Percentiles rank a stretch among this genome's conserved stretches.
Evolutionary conservation across 2,888 invertebrate species (phyloP).

Genomic region (Leptopilina drosophilae): DNA sequence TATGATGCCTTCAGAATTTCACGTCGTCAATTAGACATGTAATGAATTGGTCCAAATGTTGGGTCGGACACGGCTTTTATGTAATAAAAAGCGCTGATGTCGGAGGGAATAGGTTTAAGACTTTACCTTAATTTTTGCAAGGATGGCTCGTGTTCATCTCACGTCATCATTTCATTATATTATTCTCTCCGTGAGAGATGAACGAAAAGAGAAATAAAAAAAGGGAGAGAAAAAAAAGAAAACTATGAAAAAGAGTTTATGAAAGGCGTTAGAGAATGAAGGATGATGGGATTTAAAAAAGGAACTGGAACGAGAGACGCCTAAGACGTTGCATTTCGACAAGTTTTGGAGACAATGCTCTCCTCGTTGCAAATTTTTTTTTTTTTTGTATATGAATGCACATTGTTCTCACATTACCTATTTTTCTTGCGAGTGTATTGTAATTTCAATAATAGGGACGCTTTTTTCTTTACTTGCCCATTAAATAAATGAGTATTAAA

Average conservation of each 20-base stretch:
- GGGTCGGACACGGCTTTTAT: conserved; percentile 4
- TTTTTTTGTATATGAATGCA: conserved; percentile 8
- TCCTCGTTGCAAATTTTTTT: conserved; percentile 16
- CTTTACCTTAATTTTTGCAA: conserved; percentile 56
- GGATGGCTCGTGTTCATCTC: conserved; percentile 46
- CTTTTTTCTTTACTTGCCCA: neutral
- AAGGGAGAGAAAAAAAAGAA: neutral
- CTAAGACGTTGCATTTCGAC: conserved; percentile 4
- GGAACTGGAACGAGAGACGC: conserved; percentile 38
- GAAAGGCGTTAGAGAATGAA: conserved; percentile 29
- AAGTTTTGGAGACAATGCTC: conserved; percentile 4
- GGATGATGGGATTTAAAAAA: conserved; percentile 33
- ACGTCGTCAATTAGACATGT: conserved; percentile 59
- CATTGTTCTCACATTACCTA: conserved; percentile 14
- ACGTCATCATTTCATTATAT: conserved; percentile 49
- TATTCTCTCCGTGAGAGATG: conserved; percentile 22
- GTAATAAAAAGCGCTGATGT: neutral
- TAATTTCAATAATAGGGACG: conserved; percentile 9
- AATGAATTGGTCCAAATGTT: conserved; percentile 54
- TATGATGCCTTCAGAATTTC: conserved; percentile 49
- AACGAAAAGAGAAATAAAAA: conserved; percentile 42
- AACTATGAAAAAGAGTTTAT: too few species aligned
- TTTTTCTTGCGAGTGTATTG: conserved; percentile 2
- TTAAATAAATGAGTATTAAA: conserved; percentile 1
- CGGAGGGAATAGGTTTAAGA: too few species aligned